Percentiles rank a stretch among this genome's conserved stretches.
phyloP scores from a whole-genome alignment of 92 coral and sea anemone species.

The Siderastrea siderea region DNA sequence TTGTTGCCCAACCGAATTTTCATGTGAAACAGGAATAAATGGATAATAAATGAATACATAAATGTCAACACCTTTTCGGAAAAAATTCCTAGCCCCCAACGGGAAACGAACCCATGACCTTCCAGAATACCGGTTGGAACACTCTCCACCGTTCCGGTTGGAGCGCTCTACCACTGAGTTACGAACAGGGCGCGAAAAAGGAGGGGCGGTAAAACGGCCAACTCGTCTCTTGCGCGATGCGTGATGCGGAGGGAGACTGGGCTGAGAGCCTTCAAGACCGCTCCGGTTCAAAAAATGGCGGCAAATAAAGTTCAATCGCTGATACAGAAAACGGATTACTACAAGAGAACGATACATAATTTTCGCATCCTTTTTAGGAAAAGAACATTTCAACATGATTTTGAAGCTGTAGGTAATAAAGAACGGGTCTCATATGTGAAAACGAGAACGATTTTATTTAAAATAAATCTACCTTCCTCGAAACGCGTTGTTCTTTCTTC shows the following conservation, averaged over 20 bases:
- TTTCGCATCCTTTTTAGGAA: not conserved
- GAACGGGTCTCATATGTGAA: not conserved
- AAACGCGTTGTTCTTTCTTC: not conserved
- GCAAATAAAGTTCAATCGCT: not conserved
- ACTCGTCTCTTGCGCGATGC: constrained; percentile 19
- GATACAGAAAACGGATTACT: not conserved
- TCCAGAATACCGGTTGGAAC: no score
- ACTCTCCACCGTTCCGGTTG: no score
- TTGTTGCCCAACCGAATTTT: no score
- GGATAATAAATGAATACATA: no score
- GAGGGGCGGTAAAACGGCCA: constrained; percentile 20
- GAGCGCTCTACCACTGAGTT: no score
- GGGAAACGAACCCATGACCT: no score
- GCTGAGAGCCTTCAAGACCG: not conserved
- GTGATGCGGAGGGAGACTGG: constrained; percentile 23
- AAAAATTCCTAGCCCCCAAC: no score
- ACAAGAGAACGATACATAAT: not conserved
- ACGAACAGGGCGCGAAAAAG: constrained; percentile 18
- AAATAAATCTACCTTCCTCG: not conserved
- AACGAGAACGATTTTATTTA: not conserved
- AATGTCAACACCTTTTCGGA: no score
- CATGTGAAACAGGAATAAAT: no score
- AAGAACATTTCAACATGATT: not conserved
- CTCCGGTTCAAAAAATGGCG: not conserved
- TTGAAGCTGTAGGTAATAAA: not conserved